Base-by-base conservation (phyloP, 2,888 invertebrate species). In the Chorisops tibialis region DNA sequence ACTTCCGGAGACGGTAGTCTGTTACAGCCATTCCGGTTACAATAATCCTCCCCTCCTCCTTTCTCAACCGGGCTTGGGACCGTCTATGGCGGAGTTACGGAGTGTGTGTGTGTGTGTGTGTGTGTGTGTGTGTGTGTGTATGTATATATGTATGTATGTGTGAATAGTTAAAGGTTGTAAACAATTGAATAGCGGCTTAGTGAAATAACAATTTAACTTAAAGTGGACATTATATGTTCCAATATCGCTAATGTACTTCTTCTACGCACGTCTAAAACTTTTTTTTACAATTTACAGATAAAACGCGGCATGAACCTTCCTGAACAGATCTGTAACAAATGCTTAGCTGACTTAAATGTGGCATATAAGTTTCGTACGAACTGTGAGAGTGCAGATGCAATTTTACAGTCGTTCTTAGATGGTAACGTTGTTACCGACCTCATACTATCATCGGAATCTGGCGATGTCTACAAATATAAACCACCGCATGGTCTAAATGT, bases 361-460 rank as follows among this genome's bases (percentile, higher is more conserved):
- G 73, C 77, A 3, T 77, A 73, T 66, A 71, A 73, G 21, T 78
- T 78, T 63, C 73, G 72, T 1, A 72, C 71, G 38, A 77, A 75
- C 56, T 77, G 77, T 45, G 70, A 74, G 39, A 70, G 72, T n/a
- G 74, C 77, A 0, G 71, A 71, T 39, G 70, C 74, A 3, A 70
- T 78, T 4, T 73, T 77, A 19, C 71, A 65, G 52, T 69, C 70
- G 14, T 70, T 73, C 59, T 60, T 67, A 14, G 69, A 61, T 12
- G 54, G 68, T 67, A 19, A 66, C 65, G 16, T 63, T 64, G 19
- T 67, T 70, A 35, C 64, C 68, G 64, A 41, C 58, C 56, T 18
- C 19, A 65, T 59, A 59, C 62, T 56, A 65, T 66, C 47, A 45
- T 63, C 19, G 60, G 64, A 61, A 63, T 64, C n/a, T 59, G 64